A percentile compares a stretch with the other conserved stretches of the same genome.
phyloP scores from a whole-genome alignment of 2,797 vertebrate genomes.

The Emys orbicularis region DNA sequence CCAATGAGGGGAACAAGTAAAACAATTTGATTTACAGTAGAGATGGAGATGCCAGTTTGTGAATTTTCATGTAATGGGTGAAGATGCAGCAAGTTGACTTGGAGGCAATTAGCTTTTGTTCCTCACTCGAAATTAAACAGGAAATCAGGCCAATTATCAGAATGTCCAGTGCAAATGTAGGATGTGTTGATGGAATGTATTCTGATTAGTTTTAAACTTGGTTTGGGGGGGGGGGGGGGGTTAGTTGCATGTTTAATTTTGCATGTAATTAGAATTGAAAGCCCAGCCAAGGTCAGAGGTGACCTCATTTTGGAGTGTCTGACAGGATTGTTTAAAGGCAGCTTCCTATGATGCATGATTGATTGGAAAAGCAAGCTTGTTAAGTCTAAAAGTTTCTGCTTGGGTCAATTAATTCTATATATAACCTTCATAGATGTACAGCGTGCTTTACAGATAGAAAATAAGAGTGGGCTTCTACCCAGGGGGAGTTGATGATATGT shows the following conservation, averaged over 20 bases:
- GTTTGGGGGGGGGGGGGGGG: not conserved
- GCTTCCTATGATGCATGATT: not conserved
- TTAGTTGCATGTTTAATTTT: constrained; percentile 36
- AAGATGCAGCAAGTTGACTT: not conserved
- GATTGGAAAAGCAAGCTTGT: not conserved
- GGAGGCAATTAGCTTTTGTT: not conserved
- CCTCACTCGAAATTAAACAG: constrained; percentile 6
- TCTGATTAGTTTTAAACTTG: constrained; percentile 21
- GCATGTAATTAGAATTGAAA: not conserved
- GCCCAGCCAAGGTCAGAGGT: not conserved
- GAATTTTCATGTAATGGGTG: not conserved
- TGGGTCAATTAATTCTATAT: not conserved
- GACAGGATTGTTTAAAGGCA: not conserved
- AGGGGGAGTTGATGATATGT: not conserved
- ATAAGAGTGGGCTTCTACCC: not conserved
- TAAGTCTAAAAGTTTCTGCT: not conserved
- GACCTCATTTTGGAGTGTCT: not conserved
- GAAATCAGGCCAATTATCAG: not conserved
- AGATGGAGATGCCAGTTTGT: not conserved
- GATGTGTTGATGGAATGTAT: not conserved
- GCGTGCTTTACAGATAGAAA: not conserved
- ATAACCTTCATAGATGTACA: not conserved
- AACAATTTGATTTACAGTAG: not conserved
- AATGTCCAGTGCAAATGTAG: not conserved
- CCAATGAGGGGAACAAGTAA: not conserved